A percentile compares a stretch with the other conserved stretches of the same genome.
Conservation (phyloP, 2,888 invertebrate species). For the Hedychridium roseum region DNA sequence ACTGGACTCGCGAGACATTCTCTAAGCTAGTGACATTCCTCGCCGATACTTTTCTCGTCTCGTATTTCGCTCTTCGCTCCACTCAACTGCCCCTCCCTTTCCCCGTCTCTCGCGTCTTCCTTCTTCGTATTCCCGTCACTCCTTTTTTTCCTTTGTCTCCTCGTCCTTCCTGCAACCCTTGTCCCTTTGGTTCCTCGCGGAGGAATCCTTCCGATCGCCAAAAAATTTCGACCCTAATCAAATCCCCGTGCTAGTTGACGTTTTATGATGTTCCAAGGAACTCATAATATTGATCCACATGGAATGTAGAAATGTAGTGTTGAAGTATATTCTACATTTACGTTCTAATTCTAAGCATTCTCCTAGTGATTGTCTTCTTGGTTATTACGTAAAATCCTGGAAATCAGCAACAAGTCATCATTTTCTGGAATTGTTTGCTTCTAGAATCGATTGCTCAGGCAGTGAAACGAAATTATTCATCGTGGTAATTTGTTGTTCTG, state of each 20-base stretch:
- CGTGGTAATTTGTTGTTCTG: no score
- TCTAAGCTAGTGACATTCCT: conserved; percentile 57
- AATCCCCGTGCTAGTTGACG: not conserved
- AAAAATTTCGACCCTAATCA: not conserved
- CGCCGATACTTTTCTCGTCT: conserved; percentile 55
- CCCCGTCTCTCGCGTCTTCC: conserved; percentile 5
- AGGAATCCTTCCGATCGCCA: conserved; percentile 1
- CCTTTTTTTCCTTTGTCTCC: conserved; percentile 5
- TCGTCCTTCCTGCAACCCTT: conserved; percentile 9
- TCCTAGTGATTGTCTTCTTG: no score
- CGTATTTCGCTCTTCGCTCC: conserved; percentile 46
- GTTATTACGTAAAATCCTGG: no score
- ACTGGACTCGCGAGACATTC: conserved; percentile 61
- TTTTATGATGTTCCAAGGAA: no score
- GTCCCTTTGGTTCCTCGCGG: conserved; percentile 20
- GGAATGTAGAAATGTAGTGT: no score
- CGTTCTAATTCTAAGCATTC: no score
- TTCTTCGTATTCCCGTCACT: conserved; percentile 3
- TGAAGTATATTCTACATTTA: no score
- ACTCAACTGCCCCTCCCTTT: conserved; percentile 6
- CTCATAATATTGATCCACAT: no score
- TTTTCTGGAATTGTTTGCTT: no score
- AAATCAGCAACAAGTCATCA: no score
- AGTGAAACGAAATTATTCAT: no score
- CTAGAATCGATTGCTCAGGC: no score